Base-by-base conservation (phyloP, 2,113 vertebrate species). In the Myocastor coypus region DNA sequence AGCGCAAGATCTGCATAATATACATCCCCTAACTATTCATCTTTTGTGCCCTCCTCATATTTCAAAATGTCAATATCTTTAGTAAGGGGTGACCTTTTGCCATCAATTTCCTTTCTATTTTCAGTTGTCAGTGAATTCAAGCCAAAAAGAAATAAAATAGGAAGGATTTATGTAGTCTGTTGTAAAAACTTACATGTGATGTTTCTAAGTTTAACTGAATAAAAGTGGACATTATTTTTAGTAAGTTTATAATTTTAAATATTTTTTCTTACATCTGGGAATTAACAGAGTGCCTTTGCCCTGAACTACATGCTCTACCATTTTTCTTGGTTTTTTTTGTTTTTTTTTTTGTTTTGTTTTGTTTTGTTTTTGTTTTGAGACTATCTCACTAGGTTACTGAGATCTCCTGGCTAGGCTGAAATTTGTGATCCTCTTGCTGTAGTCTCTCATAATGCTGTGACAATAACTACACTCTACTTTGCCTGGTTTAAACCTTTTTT, bases 401-500 rank as follows among this genome's bases (percentile, higher is more conserved):
- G 17, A 8, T 50, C 16, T 16, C 77, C 46, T 34, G 30, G 22
- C 46, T 5, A 40, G 30, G 16, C 30, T 52, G 16, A 52, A 80
- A 55, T 3, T 80, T 80, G 77, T 52, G 50, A 34, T 80, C 50
- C 3, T 78, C 42, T 32, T 34, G 30, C 17, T 32, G 16, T 17
- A 80, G 30, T 30, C 8, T 80, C 16, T 30, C 30, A 55, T 80
- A 80, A 32, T 55, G 3, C 46, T 34, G 30, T 34, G 46, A 20
- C 28, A 52, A 10, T 17, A 52, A 17, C 30, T 4, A 1, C 17
- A 30, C 50, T 52, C 46, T 26, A 34, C 46, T 7, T 19, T 52
- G 30, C 46, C 30, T 78, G 14, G 16, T 5, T 77, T 34, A 94
- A 81, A 71, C 42, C 77, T 96, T 96, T 96, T 50, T 95, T 95